Base-by-base conservation (phyloP, 2,888 invertebrate genomes). In the Orthonychiurus folsomi region DNA sequence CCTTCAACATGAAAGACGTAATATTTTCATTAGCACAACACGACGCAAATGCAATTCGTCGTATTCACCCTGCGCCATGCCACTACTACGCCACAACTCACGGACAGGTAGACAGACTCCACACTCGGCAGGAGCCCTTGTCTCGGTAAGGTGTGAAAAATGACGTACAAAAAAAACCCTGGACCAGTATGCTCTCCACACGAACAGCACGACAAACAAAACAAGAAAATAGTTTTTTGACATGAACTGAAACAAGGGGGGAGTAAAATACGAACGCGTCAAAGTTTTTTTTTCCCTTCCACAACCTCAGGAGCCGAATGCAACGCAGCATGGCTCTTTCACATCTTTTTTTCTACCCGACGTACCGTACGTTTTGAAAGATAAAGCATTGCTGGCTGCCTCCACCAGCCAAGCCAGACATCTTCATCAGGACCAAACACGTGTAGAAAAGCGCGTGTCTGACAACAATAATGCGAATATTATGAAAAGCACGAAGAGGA, bases 381-480 rank as follows among this genome's bases (percentile, higher is more conserved):
- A n/a, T n/a, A n/a, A n/a, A n/a, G n/a, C n/a, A n/a, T n/a, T n/a
- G n/a, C n/a, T n/a, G n/a, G n/a, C 37, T 15, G 37, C 37, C 5
- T 37, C 37, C 37, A 37, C 9, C 9, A 37, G 37, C 37, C 5
- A 37, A 37, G 15, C 37, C 55, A 55, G 60, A n/a, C 23, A 60
- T 60, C 28, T 60, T 53, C 50, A 47, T 48, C 60, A 47, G 5
- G 25, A 53, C 24, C 37, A 37, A 15, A 37, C 60, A 60, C 60
- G 60, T 60, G 59, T 50, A 48, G 24, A 47, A 15, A 15, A n/a
- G 60, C 60, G 60, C 60, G 60, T 60, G 60, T 60, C 55, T 60
- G 24, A 55, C 48, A 55, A 54, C 48, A 52, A 60, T 60, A 60
- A 60, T 60, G 55, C 26, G 55, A 60, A 55, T 60, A 60, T 60